Evolutionary conservation across 2,888 invertebrate species (phyloP).

Genomic region (Troides oblongomaculatus): DNA sequence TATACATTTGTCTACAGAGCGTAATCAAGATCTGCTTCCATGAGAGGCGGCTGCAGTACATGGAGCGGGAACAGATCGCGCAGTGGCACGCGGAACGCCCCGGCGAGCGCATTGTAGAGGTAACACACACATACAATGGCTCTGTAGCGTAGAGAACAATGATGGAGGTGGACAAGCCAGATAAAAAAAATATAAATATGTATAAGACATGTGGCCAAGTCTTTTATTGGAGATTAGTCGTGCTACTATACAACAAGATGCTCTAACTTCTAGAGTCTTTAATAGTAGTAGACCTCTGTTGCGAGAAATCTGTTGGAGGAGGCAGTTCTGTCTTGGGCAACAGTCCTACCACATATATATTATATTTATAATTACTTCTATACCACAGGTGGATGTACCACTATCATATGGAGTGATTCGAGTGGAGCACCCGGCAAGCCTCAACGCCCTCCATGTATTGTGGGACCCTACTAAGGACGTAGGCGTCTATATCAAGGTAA

Average conservation of each 20-base stretch:
- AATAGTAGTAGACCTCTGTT: too few species aligned
- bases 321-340: neutral
- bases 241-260: too few species aligned
- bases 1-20: conserved; percentile 78
- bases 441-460: conserved; percentile 92
- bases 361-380: neutral
- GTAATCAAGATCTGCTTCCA: conserved; percentile 96
- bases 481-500: conserved; percentile 95
- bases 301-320: too few species aligned
- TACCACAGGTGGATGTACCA: conserved; percentile 87
- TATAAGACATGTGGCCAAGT: too few species aligned
- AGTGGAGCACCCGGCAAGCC: conserved; percentile 85
- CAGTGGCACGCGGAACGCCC: conserved; percentile 94
- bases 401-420: conserved; percentile 95
- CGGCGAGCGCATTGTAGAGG: conserved; percentile 94
- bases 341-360: neutral
- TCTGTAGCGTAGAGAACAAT: too few species aligned
- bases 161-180: too few species aligned
- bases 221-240: too few species aligned
- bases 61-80: conserved; percentile 95
- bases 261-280: too few species aligned
- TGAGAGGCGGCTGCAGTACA: conserved; percentile 96
- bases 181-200: too few species aligned
- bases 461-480: conserved; percentile 99
- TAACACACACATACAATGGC: conserved; percentile 41